Conservation (phyloP, 2,888 invertebrate species). For the Tachina grossa region DNA sequence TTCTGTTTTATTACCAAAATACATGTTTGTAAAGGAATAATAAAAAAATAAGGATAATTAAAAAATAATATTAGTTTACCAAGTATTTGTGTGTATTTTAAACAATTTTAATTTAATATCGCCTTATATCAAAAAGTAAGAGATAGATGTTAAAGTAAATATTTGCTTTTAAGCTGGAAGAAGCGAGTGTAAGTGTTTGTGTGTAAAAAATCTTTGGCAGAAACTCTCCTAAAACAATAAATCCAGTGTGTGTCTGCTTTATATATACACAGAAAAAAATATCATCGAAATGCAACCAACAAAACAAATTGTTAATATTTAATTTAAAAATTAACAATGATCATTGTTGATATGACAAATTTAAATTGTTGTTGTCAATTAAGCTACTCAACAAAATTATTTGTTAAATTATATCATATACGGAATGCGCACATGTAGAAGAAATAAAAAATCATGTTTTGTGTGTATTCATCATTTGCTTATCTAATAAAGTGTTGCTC, state of each 20-base stretch:
- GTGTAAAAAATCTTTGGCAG: background rate
- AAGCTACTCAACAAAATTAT: too few relatives aligned
- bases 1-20: conserved; percentile 25
- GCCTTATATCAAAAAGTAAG: background rate
- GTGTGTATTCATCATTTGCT: too few relatives aligned
- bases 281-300: too few relatives aligned
- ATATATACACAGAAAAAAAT: too few relatives aligned
- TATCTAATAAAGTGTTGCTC: too few relatives aligned
- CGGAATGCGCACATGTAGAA: too few relatives aligned
- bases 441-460: too few relatives aligned
- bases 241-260: background rate
- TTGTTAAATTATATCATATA: too few relatives aligned
- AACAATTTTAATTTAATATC: conserved; percentile 26
- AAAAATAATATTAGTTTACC: conserved; percentile 67
- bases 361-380: too few relatives aligned
- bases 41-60: conserved; percentile 59
- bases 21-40: conserved; percentile 8
- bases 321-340: too few relatives aligned
- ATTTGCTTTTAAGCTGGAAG: conserved; percentile 8
- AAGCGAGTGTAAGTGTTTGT: background rate
- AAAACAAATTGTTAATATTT: too few relatives aligned
- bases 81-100: conserved; percentile 26
- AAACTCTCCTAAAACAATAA: background rate
- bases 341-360: too few relatives aligned
- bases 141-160: conserved; percentile 3